Evolutionary conservation across 2,888 invertebrate species (phyloP), one percentile per base, ranked within the genome.

Genomic region (Drosophila falleni): DNA sequence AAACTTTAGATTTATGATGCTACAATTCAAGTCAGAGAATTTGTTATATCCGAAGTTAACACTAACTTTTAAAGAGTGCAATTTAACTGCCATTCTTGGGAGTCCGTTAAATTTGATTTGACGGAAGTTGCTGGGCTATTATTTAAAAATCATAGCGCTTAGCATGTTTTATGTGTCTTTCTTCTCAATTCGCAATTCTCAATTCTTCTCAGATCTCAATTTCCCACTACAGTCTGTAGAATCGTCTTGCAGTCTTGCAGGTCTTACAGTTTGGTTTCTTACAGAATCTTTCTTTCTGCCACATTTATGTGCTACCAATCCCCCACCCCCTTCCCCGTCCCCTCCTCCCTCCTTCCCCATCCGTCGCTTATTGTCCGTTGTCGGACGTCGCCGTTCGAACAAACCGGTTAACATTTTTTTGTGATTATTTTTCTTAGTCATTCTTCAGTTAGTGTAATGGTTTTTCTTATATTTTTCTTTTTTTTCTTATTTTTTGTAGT

Each of bases 351-450:
- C n/a, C n/a, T n/a, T n/a, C n/a, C n/a, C n/a, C n/a, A n/a, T n/a
- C n/a, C n/a, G n/a, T n/a, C n/a, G n/a, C n/a, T n/a, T n/a, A n/a
- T n/a, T n/a, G n/a, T n/a, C n/a, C n/a, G n/a, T n/a, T n/a, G n/a
- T n/a, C n/a, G n/a, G n/a, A n/a, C n/a, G n/a, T n/a, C n/a, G n/a
- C n/a, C n/a, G 87, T 79, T 86, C 78, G 71, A 86, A 78, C 62
- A 85, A 85, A 85, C 85, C 85, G 85, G 83, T 84, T 84, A 83
- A 84, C 70, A 80, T 71, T 76, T 86, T 83, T 76, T 83, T 74
- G 64, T 74, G 78, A 84, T 87, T 83, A 84, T 87, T 83, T 85
- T 85, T 88, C 87, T 85, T 88, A 76, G 87, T 80, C 84, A 86
- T 86, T 81, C 80, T 65, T 71, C 87, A 82, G 81, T 74, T 65